Percentiles rank a stretch among this genome's conserved stretches.
Evolutionary conservation across 2,888 invertebrate genomes (phyloP).

Genomic region (Hypselothyrea guttata): DNA sequence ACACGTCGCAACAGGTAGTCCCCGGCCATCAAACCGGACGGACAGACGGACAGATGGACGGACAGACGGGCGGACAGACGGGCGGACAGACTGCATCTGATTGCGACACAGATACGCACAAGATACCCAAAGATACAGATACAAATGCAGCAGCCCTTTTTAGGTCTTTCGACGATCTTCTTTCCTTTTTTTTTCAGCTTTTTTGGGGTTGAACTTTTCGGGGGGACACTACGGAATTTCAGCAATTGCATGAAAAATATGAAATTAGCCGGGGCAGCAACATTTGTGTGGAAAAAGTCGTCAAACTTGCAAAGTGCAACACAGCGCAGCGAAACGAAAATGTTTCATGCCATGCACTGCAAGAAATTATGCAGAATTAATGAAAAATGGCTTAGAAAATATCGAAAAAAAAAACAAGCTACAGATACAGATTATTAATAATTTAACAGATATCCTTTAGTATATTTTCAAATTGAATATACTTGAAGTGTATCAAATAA

Average conservation of each 20-base stretch:
- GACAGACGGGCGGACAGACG: slow-evolving; percentile 36
- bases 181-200: slow-evolving; percentile 1
- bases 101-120: slow-evolving; percentile 66
- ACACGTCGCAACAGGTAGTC: slow-evolving; percentile 82
- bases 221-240: slow-evolving; percentile 63
- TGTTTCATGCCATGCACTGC: neutral
- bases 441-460: no score
- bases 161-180: no score
- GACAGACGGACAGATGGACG: slow-evolving; percentile 28
- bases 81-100: slow-evolving; percentile 55
- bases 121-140: slow-evolving; percentile 14
- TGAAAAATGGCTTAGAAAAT: neutral
- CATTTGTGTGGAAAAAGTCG: slow-evolving; percentile 57
- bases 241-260: slow-evolving; percentile 81
- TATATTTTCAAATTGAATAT: no score
- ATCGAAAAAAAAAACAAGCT: neutral
- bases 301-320: slow-evolving; percentile 35
- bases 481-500: no score
- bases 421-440: no score
- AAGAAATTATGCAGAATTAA: slow-evolving; percentile 1
- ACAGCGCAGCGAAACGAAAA: slow-evolving; percentile 1
- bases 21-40: slow-evolving; percentile 60
- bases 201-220: slow-evolving; percentile 41
- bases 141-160: slow-evolving; percentile 7
- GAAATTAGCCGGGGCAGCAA: slow-evolving; percentile 72